A percentile compares a stretch with the other conserved stretches of the same genome.
phyloP scores from a whole-genome alignment of 1,140 invertebrate genomes.

The Drosophila arawakana region DNA sequence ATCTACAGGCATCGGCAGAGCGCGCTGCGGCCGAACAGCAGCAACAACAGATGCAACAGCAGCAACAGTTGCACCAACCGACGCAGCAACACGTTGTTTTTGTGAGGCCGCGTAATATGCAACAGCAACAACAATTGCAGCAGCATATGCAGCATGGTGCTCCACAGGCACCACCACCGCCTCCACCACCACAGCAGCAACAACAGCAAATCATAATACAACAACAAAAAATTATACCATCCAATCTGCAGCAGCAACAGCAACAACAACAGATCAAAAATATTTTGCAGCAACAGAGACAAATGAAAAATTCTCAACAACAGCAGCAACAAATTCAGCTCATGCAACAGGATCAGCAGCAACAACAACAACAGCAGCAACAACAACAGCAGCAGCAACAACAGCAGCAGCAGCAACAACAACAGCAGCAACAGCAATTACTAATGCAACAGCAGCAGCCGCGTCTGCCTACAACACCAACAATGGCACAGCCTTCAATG shows the following conservation, averaged over 20 bases:
- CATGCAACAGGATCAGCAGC: slow-evolving; percentile 61
- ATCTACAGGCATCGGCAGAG: slow-evolving; percentile 74
- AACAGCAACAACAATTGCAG: slow-evolving; percentile 56
- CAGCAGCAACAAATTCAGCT: slow-evolving; percentile 66
- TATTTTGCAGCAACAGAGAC: slow-evolving; percentile 69
- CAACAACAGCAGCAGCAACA: slow-evolving; percentile 52
- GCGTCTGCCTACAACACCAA: slow-evolving; percentile 60
- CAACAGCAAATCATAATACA: slow-evolving; percentile 66
- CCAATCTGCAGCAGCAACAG: slow-evolving; percentile 63
- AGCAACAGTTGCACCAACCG: slow-evolving; percentile 64
- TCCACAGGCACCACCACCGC: slow-evolving; percentile 44
- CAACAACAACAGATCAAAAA: slow-evolving; percentile 70
- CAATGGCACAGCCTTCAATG: slow-evolving; percentile 42
- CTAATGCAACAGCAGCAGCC: slow-evolving; percentile 38
- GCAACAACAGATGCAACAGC: slow-evolving; percentile 30
- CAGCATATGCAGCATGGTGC: slow-evolving; percentile 45
- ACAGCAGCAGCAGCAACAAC: slow-evolving; percentile 37
- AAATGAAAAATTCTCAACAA: slow-evolving; percentile 67
- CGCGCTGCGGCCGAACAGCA: slow-evolving; percentile 39
- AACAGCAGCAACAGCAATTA: slow-evolving; percentile 31
- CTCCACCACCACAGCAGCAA: slow-evolving; percentile 51
- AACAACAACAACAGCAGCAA: slow-evolving; percentile 16
- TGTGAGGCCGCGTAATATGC: slow-evolving; percentile 58
- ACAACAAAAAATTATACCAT: slow-evolving; percentile 73
- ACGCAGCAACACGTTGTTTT: slow-evolving; percentile 77